These are phyloP conservation scores for Drosophila cardini DNA, from an alignment of 1,140 invertebrate species.

Conservation along the genomic window DNA sequence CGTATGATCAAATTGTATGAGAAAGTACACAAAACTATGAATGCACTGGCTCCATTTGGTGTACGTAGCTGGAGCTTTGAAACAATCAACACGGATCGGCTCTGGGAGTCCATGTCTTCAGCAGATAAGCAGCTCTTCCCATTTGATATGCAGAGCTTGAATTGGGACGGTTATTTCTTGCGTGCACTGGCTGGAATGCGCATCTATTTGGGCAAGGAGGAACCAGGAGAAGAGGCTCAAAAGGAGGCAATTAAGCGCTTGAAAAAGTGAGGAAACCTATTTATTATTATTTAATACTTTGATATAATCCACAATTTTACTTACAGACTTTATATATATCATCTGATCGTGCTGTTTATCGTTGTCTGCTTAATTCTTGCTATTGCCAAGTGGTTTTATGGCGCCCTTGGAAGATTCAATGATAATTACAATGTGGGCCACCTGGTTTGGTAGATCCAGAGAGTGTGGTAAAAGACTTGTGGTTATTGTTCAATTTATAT, in stretches of 20 bases:
- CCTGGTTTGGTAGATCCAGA: too few relatives aligned
- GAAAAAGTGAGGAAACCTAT: not conserved
- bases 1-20: conserved; percentile 88
- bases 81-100: conserved; percentile 87
- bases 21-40: conserved; percentile 89
- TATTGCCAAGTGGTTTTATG: not conserved
- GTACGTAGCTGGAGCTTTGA: conserved; percentile 88
- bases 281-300: not conserved
- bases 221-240: conserved; percentile 86
- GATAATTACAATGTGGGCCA: too few relatives aligned
- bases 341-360: conserved; percentile 11
- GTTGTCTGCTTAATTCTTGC: not conserved
- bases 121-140: conserved; percentile 88
- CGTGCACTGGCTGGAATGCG: conserved; percentile 87
- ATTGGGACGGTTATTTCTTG: conserved; percentile 88
- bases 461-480: too few relatives aligned
- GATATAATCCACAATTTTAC: not conserved
- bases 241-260: conserved; percentile 60
- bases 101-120: conserved; percentile 87
- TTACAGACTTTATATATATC: conserved; percentile 15
- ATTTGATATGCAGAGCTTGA: conserved; percentile 88
- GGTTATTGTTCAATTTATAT: too few relatives aligned
- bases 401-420: not conserved
- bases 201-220: conserved; percentile 89
- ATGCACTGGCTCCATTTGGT: conserved; percentile 88